A percentile compares a stretch with the other conserved stretches of the same genome.
phyloP scores from a whole-genome alignment of 2,888 invertebrate species.

The Rhamnusium bicolor region DNA sequence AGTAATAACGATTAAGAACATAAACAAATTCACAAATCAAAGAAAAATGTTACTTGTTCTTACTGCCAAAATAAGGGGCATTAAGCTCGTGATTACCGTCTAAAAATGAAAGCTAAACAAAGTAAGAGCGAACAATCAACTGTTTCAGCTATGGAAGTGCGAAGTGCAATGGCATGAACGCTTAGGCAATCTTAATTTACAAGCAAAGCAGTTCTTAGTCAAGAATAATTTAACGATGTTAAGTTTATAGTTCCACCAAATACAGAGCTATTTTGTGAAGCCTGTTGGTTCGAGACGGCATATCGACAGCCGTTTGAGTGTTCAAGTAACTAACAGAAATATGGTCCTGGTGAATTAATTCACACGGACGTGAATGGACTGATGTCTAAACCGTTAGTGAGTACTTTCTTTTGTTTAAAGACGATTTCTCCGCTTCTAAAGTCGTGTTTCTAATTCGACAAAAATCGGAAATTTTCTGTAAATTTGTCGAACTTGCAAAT shows the following conservation, averaged over 20 bases:
- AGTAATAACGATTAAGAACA: background rate
- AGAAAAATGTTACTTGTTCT: background rate
- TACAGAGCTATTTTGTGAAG: conserved; percentile 21
- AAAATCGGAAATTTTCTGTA: too few species aligned
- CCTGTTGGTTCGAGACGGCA: background rate
- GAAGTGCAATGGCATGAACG: conserved; percentile 34
- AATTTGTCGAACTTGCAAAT: too few species aligned
- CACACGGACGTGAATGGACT: too few species aligned
- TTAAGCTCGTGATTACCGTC: conserved; percentile 1
- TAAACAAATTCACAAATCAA: background rate
- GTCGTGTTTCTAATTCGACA: background rate
- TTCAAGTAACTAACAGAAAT: background rate
- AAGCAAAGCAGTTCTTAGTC: conserved; percentile 28
- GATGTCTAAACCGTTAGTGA: too few species aligned
- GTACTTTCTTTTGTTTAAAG: too few species aligned
- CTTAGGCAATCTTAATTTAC: conserved; percentile 37
- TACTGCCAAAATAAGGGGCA: conserved; percentile 4
- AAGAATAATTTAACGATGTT: conserved; percentile 18
- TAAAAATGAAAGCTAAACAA: background rate
- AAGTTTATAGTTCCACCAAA: background rate
- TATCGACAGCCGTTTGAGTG: background rate
- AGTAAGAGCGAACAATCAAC: background rate
- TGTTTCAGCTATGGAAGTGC: background rate
- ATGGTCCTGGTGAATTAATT: background rate
- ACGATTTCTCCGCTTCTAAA: too few species aligned